Base-by-base conservation (phyloP, 2,888 invertebrate species). In the Torymus aiolomorphi region DNA sequence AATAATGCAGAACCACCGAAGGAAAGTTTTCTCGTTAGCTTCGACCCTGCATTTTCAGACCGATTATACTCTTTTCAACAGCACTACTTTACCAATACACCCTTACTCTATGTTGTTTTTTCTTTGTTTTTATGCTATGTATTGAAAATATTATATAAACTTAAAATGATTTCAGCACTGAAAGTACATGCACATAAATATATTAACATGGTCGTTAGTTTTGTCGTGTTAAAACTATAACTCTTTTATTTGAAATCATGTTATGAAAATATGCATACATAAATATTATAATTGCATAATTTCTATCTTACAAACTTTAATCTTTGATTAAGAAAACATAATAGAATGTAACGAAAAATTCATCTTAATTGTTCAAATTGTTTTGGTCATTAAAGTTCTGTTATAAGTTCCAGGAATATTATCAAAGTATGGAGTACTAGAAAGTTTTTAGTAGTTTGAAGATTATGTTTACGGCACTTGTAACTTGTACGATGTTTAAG, bases 11-110 rank as follows among this genome's bases (percentile, higher is more conserved):
- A 51, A 20, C 52, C 51, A 1, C 3, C n/a, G 52, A 52, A 66
- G 31, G 70, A 70, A 70, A 70, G 70, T 70, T 70, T 70, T 70
- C 57, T 70, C 70, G 70, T 70, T 70, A 57, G 57, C 18, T 13
- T 18, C 18, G 51, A 52, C 66, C 52, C 66, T 52, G 18, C 20
- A 52, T 66, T 65, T 49, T 13, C 66, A 66, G 52, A 11, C 52
- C 20, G 66, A 52, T 66, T 52, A 66, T 66, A 66, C 20, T 51
- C 65, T 51, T 65, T 51, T 18, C 49, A 49, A 65, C 49, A 61
- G 24, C 8, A n/a, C 57, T n/a, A 16, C n/a, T 0, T 61, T 24
- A 61, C 61, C 24, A 20, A 61, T 14, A 20, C 24, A 61, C 10
- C 10, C 2, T 61, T 2, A 12, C 24, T 61, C 14, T n/a, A n/a